Conservation (phyloP, 2,797 vertebrate genomes). For the Sebastes steindachneri region DNA sequence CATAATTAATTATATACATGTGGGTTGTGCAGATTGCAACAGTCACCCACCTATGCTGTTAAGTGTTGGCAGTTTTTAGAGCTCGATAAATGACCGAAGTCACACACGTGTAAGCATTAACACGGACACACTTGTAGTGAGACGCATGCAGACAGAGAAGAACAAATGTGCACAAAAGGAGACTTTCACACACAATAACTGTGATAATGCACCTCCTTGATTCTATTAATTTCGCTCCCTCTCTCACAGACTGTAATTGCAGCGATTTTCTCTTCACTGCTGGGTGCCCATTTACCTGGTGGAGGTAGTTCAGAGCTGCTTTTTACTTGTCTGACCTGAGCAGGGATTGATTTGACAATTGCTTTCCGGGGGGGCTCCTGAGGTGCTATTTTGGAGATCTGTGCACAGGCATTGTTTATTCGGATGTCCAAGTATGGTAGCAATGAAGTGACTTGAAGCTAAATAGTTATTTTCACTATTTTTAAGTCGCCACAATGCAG, state of each 20-base stretch:
- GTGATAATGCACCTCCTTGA: not conserved
- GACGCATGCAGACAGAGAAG: not conserved
- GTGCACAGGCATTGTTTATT: not conserved
- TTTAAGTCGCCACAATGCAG: no score
- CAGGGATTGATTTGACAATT: not conserved
- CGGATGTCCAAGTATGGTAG: not conserved
- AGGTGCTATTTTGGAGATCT: not conserved
- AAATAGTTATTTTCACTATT: not conserved
- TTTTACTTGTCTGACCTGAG: conserved; percentile 13
- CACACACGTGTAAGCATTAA: not conserved
- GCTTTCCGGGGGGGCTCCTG: not conserved
- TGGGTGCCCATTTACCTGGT: conserved; percentile 18
- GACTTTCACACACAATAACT: not conserved
- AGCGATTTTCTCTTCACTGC: conserved; percentile 30
- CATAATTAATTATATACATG: not conserved
- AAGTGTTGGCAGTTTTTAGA: not conserved
- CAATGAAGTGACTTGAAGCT: not conserved
- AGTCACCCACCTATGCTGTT: not conserved
- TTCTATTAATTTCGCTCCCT: not conserved
- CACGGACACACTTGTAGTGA: not conserved
- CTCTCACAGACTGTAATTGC: conserved; percentile 33
- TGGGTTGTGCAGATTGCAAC: not conserved
- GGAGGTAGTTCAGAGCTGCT: not conserved
- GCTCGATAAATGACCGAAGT: not conserved
- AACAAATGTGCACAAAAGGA: not conserved